Base-by-base conservation (phyloP, 2,888 invertebrate genomes). In the Lordiphosa fenestrarum region DNA sequence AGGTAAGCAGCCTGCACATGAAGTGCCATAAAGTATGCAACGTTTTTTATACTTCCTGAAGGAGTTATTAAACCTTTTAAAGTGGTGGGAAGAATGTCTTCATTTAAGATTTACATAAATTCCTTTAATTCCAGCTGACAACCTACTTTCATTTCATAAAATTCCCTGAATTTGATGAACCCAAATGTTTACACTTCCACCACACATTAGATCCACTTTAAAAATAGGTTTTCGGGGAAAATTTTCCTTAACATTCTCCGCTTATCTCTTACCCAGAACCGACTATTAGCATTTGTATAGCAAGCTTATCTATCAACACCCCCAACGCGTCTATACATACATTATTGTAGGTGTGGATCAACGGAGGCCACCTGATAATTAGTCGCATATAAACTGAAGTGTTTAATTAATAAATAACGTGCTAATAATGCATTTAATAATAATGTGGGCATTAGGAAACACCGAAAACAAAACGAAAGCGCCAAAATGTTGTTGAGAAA, bases 321-420 rank as follows among this genome's bases (percentile, higher is more conserved):
- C 63, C 50, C 54, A 38, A 48, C 35, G 9, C 30, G 25, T 25
- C 6, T 6, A 6, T 25, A 30, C 30, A 30, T 3, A 50, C 50
- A 6, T n/a, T 10, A 3, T 6, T 30, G 35, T 9, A 21, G 5
- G 19, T 19, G 21, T 6, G 19, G 48, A 38, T 38, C 7, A 50
- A 9, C 30, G 30, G 33, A 59, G 63, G 55, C 47, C 62, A 52
- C 44, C 66, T 66, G 69, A 78, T 78, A 78, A 77, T 9, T 53
- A 56, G 48, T 57, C 66, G 58, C 52, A 75, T 75, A 73, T 50
- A 78, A 82, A 63, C 57, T 74, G 40, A 72, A 80, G 76, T 80
- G 76, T 70, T 80, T 80, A 83, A 80, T 83, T 83, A 83, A 80
- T 83, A 76, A 80, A 80, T 83, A 83, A 80, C 76, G 80, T 72